These are phyloP conservation scores for Indicator indicator DNA, from an alignment of 2,113 vertebrate species.

Conservation along the genomic window DNA sequence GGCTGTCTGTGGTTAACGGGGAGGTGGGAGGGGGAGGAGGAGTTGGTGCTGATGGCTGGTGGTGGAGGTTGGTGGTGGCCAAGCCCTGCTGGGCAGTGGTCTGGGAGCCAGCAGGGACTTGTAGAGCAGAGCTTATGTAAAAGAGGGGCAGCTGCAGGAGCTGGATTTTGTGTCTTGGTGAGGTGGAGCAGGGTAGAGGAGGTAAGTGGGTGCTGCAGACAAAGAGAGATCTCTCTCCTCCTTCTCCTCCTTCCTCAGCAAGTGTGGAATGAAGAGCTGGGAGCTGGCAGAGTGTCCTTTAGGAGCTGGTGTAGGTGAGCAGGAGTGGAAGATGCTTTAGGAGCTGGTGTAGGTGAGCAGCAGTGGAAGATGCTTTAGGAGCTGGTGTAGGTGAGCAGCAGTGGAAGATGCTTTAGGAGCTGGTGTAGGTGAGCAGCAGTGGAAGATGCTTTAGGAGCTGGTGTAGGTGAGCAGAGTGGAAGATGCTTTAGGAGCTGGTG, in stretches of 20 bases:
- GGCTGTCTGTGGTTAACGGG: neutral
- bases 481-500: neutral
- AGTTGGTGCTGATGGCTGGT: neutral
- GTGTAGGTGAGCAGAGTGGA: neutral
- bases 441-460: neutral
- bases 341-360: neutral
- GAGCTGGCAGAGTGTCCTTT: neutral
- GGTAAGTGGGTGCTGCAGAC: conserved; percentile 2
- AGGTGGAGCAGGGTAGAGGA: neutral
- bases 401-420: neutral
- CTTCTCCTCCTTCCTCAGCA: neutral
- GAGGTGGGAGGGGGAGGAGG: neutral
- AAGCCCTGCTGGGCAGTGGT: neutral
- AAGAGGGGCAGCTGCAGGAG: neutral
- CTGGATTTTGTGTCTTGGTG: neutral
- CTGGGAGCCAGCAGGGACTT: neutral
- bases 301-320: neutral
- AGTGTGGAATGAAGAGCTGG: neutral
- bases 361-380: neutral
- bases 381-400: neutral
- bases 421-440: neutral
- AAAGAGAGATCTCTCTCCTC: neutral
- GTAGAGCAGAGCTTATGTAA: neutral
- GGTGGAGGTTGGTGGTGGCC: accelerated
- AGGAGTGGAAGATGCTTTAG: neutral